Evolutionary conservation across 2,113 vertebrate species (phyloP).

Genomic region (Misgurnus anguillicaudatus): DNA sequence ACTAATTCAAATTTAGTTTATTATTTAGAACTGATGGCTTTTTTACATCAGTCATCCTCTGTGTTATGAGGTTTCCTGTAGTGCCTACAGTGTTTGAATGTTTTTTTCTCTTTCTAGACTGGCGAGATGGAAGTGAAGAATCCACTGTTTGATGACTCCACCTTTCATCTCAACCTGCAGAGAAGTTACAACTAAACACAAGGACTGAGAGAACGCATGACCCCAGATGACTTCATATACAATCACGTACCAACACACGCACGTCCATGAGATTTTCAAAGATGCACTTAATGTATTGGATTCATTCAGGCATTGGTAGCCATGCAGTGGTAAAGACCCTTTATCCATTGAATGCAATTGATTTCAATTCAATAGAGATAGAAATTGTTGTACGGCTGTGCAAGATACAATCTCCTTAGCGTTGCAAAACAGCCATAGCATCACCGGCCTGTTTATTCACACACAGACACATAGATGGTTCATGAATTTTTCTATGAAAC

Average conservation of each 20-base stretch:
- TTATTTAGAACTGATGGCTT: not conserved
- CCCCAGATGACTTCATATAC: slow-evolving; percentile 7
- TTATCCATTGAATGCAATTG: not conserved
- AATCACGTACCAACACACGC: not conserved
- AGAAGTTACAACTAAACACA: slow-evolving; percentile 70
- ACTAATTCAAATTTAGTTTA: no score
- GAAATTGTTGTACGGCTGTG: not conserved
- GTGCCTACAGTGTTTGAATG: not conserved
- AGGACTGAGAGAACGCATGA: slow-evolving; percentile 5
- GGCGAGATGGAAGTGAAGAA: slow-evolving; percentile 98
- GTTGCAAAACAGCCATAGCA: slow-evolving; percentile 1
- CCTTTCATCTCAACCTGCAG: slow-evolving; percentile 77
- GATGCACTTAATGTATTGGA: slow-evolving; percentile 1
- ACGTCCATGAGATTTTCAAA: not conserved
- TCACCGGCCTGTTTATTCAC: slow-evolving; percentile 40
- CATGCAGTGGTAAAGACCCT: not conserved
- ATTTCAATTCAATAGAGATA: not conserved
- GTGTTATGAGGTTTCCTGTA: slow-evolving; percentile 5
- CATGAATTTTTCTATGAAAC: slow-evolving; percentile 24
- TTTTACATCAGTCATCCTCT: slow-evolving; percentile 12
- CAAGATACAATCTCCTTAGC: slow-evolving; percentile 6
- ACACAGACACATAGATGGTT: slow-evolving; percentile 33
- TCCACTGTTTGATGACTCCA: slow-evolving; percentile 87
- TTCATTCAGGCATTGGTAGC: not conserved
- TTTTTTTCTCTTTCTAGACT: slow-evolving; percentile 71